phyloP scores from a whole-genome alignment of 2,113 vertebrate genomes.

The Pteronura brasiliensis region DNA sequence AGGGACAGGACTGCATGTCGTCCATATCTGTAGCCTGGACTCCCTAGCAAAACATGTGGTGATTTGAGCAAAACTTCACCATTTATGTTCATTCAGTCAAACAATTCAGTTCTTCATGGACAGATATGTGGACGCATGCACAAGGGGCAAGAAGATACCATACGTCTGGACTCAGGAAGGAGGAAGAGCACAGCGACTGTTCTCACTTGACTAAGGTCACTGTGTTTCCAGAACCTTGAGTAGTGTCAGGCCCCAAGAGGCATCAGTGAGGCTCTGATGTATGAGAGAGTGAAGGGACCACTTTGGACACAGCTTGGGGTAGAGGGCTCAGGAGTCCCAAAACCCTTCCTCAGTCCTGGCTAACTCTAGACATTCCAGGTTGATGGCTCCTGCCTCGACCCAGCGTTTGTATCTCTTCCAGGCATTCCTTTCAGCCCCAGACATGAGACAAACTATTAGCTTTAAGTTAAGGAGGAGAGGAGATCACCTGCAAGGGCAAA shows the following conservation, averaged over 20 bases:
- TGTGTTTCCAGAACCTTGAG: neutral
- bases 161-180: neutral
- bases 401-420: neutral
- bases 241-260: neutral
- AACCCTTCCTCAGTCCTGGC: neutral
- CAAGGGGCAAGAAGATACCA: neutral
- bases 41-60: neutral
- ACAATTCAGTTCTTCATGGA: neutral
- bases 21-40: neutral
- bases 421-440: neutral
- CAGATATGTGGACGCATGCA: neutral
- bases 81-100: neutral
- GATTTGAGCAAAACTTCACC: neutral
- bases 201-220: neutral
- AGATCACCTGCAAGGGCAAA: conserved; percentile 44
- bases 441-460: neutral
- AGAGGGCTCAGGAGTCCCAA: neutral
- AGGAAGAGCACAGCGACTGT: neutral
- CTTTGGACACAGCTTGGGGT: neutral
- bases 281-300: neutral
- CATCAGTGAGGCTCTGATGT: neutral
- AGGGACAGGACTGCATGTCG: neutral
- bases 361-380: neutral
- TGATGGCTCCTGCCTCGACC: neutral
- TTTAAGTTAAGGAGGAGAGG: neutral